Evolutionary conservation across 2,797 vertebrate species (phyloP), one percentile per base, ranked within the genome.

Genomic region (Anableps anableps): DNA sequence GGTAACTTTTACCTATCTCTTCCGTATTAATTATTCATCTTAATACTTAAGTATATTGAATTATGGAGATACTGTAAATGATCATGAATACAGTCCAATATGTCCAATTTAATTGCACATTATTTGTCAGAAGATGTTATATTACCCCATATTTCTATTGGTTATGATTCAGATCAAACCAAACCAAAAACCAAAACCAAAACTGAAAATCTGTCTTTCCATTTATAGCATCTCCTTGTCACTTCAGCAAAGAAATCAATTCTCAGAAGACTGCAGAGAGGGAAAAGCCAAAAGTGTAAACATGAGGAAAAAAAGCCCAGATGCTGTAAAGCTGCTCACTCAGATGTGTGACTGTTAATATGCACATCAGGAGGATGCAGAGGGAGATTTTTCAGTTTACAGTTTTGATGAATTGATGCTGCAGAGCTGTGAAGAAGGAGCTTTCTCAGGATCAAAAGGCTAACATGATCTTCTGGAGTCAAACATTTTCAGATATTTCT

Each of bases 141-240:
- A n/a, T 55, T 1, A 5, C 53, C n/a, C n/a, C n/a, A n/a, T n/a
- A n/a, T n/a, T n/a, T n/a, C n/a, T n/a, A n/a, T n/a, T n/a, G n/a
- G n/a, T n/a, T n/a, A n/a, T n/a, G n/a, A n/a, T n/a, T 55, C 11
- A 55, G n/a, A 55, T n/a, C 0, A 55, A 55, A 55, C 26, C 53
- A n/a, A 55, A 55, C n/a, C n/a, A n/a, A n/a, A n/a, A n/a, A n/a
- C n/a, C n/a, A n/a, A n/a, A n/a, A n/a, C n/a, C n/a, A n/a, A n/a
- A n/a, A n/a, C 82, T 72, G 26, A 66, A 80, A 81, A 80, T 87
- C 47, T 43, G 62, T 16, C 41, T 48, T 38, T 75, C 78, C 80
- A 48, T 71, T 79, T 77, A 80, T 74, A 78, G 72, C 75, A 55
- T 74, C 76, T 79, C 34, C 16, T 62, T 34, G 58, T 31, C 58